These are phyloP conservation scores for Patella caerulea DNA, from an alignment of 2,888 invertebrate species.

Conservation along the genomic window DNA sequence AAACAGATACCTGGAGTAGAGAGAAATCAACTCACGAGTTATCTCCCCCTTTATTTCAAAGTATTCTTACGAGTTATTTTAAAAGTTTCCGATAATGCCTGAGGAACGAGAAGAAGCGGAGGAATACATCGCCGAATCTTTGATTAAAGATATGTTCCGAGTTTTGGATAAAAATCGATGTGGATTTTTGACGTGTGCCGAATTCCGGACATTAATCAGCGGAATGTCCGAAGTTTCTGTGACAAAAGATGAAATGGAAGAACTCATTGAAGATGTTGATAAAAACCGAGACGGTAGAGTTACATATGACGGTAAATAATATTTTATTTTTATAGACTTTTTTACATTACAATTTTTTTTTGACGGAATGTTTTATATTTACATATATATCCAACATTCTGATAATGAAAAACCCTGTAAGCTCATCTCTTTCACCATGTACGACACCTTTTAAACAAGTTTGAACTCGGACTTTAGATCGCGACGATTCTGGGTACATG, in stretches of 20 bases:
- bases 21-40: too few relatives aligned
- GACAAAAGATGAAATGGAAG: slow-evolving; percentile 17
- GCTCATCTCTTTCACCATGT: too few relatives aligned
- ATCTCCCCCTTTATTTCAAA: too few relatives aligned
- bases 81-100: not conserved
- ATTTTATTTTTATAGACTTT: not conserved
- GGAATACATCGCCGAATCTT: slow-evolving; percentile 8
- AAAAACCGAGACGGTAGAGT: slow-evolving; percentile 26
- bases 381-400: too few relatives aligned
- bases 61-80: too few relatives aligned
- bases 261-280: slow-evolving; percentile 22
- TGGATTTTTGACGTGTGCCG: slow-evolving; percentile 18
- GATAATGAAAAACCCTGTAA: too few relatives aligned
- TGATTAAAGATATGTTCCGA: slow-evolving; percentile 23
- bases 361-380: too few relatives aligned
- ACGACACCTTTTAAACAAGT: too few relatives aligned
- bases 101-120: not conserved
- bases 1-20: too few relatives aligned
- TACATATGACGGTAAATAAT: slow-evolving; percentile 21
- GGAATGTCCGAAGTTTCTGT: slow-evolving; percentile 16
- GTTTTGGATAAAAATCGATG: slow-evolving; percentile 22
- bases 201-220: slow-evolving; percentile 17
- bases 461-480: too few relatives aligned
- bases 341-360: too few relatives aligned
- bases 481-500: too few relatives aligned